A percentile compares a stretch with the other conserved stretches of the same genome.
Conservation (phyloP, 1,140 invertebrate genomes). For the Oryctes rhinoceros region DNA sequence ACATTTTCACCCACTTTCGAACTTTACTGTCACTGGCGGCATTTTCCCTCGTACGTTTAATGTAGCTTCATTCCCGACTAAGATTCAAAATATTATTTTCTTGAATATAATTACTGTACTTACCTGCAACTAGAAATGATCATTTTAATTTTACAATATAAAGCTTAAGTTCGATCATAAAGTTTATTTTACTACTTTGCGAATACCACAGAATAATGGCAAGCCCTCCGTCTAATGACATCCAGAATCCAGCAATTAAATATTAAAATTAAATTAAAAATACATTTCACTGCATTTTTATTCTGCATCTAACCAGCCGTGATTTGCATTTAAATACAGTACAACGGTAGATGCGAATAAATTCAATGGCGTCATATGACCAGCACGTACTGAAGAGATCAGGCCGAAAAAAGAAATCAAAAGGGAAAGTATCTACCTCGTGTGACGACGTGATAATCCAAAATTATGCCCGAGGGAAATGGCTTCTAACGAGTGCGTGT, state of each 20-base stretch:
- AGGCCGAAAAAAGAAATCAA: background rate
- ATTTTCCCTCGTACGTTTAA: too few relatives aligned
- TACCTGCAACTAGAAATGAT: constrained; percentile 7
- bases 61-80: too few relatives aligned
- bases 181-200: constrained; percentile 1
- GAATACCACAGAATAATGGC: background rate
- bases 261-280: too few relatives aligned
- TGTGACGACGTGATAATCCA: constrained; percentile 27
- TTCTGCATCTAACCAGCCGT: background rate
- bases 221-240: background rate
- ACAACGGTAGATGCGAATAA: background rate
- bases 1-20: too few relatives aligned
- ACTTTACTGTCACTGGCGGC: too few relatives aligned
- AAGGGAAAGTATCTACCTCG: background rate
- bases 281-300: background rate
- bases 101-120: too few relatives aligned
- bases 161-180: background rate
- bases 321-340: constrained; percentile 20
- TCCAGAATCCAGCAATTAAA: background rate
- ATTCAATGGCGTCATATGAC: background rate
- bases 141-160: background rate
- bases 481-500: constrained; percentile 20
- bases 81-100: too few relatives aligned
- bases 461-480: constrained; percentile 28
- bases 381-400: background rate